Percentiles rank a stretch among this genome's conserved stretches.
These are phyloP conservation scores for Acestrorhynchus altus DNA, from an alignment of 2,797 vertebrate genomes.

Conservation along the genomic window DNA sequence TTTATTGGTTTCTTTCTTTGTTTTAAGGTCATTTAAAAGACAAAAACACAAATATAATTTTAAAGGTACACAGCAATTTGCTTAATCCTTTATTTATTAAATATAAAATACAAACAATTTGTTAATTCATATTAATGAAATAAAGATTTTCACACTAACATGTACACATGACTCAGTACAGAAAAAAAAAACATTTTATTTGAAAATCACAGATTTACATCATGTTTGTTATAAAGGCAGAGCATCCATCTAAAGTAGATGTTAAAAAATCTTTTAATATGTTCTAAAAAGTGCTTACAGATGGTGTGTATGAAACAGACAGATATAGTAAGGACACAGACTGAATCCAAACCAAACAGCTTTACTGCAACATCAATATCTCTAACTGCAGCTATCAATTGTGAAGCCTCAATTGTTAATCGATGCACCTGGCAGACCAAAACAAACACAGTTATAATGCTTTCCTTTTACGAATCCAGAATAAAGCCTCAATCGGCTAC, in stretches of 20 bases:
- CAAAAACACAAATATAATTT: too few relatives aligned
- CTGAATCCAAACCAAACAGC: background rate
- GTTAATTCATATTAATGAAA: too few relatives aligned
- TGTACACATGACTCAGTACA: background rate
- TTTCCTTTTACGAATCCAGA: background rate
- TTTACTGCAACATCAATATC: background rate
- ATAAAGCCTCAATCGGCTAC: background rate
- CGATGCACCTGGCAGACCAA: background rate
- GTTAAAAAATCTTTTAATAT: background rate
- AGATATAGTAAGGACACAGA: background rate
- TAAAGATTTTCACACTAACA: too few relatives aligned
- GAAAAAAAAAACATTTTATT: background rate
- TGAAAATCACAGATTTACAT: background rate
- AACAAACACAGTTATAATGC: background rate
- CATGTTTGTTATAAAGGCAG: background rate
- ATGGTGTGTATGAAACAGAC: too few relatives aligned
- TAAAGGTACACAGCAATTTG: too few relatives aligned
- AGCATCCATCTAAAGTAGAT: background rate
- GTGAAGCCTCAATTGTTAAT: background rate
- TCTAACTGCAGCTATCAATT: too few relatives aligned
- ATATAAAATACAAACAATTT: too few relatives aligned
- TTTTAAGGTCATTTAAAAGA: too few relatives aligned
- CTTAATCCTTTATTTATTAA: too few relatives aligned
- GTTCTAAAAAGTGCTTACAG: too few relatives aligned
- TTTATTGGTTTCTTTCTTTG: too few relatives aligned